Conservation (phyloP, 2,888 invertebrate genomes). For the Globia sparganii region DNA sequence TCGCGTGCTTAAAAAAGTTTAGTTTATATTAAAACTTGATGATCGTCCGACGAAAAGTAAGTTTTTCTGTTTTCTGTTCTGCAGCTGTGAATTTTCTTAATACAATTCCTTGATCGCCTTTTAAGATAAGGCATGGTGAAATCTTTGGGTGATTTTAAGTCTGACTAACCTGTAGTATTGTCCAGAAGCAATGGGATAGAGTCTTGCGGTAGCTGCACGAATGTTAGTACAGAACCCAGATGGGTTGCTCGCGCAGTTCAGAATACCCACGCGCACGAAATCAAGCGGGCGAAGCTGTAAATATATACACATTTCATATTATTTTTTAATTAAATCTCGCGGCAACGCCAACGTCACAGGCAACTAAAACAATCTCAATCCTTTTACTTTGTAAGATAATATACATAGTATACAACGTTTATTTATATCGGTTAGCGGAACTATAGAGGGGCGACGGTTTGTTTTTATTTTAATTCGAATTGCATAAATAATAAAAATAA, state of each 20-base stretch:
- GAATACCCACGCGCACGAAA: constrained; percentile 78
- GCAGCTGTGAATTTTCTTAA: neutral
- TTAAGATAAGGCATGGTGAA: neutral
- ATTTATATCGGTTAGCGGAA: too few relatives aligned
- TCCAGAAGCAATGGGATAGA: constrained; percentile 77
- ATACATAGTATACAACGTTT: too few relatives aligned
- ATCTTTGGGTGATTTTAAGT: neutral
- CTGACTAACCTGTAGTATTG: constrained; percentile 76
- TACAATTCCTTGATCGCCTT: neutral
- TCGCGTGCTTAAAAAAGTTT: neutral
- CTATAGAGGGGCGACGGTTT: too few relatives aligned
- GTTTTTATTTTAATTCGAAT: too few relatives aligned
- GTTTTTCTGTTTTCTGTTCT: too few relatives aligned
- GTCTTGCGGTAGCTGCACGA: constrained; percentile 78
- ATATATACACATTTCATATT: neutral
- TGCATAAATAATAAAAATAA: too few relatives aligned
- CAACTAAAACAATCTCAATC: neutral
- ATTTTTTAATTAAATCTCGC: neutral
- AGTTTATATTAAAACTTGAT: too few relatives aligned
- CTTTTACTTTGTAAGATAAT: neutral
- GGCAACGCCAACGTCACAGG: neutral
- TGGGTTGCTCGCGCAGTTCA: constrained; percentile 71
- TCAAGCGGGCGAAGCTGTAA: constrained; percentile 80
- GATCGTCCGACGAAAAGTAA: too few relatives aligned
- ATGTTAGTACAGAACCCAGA: constrained; percentile 81